Conservation (phyloP, 2,888 invertebrate genomes). For the Dasypolia templi region DNA sequence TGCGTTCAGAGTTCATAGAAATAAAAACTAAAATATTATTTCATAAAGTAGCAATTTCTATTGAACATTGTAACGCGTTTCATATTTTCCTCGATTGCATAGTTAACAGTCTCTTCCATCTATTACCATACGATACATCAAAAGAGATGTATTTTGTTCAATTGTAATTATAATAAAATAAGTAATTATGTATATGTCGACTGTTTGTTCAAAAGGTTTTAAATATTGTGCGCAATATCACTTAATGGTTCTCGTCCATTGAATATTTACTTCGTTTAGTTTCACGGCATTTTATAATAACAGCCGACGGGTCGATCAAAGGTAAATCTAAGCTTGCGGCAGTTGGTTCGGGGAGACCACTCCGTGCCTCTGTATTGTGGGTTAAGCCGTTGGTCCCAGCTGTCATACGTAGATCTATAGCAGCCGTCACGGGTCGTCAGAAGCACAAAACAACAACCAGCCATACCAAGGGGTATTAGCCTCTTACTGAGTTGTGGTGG, state of each 20-base stretch:
- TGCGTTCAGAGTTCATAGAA: background rate
- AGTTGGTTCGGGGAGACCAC: background rate
- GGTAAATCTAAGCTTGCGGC: background rate
- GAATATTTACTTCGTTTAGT: background rate
- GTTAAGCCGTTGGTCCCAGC: background rate
- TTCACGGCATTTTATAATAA: background rate
- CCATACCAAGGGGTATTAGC: background rate
- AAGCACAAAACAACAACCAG: background rate
- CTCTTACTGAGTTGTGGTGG: background rate
- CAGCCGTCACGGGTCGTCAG: too few species aligned
- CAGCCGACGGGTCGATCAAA: too few species aligned
- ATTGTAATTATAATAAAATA: background rate
- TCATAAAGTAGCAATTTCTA: background rate
- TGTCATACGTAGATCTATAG: background rate
- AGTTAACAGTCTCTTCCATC: constrained; percentile 2
- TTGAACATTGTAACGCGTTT: background rate
- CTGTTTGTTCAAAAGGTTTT: background rate
- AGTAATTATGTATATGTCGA: too few species aligned
- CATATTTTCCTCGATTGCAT: constrained; percentile 6
- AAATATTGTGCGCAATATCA: background rate
- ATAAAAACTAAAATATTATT: background rate
- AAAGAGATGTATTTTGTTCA: background rate
- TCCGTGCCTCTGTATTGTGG: background rate
- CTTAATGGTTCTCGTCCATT: background rate
- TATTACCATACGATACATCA: constrained; percentile 5